phyloP scores from a whole-genome alignment of 2,113 vertebrate genomes.

The Ctenomys sociabilis region DNA sequence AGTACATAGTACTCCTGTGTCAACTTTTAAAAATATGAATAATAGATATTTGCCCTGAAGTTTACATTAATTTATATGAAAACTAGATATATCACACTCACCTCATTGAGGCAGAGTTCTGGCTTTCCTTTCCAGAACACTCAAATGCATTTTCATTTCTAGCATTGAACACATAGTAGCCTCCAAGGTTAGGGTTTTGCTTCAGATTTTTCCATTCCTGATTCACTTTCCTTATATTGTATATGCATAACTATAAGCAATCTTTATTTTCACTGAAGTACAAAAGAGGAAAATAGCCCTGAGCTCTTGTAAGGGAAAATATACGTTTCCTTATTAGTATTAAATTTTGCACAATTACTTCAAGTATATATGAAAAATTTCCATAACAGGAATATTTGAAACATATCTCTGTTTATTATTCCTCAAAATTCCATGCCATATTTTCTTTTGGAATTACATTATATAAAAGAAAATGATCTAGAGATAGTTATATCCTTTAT shows the following conservation, averaged over 20 bases:
- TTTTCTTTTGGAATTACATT: background rate
- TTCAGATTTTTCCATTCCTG: background rate
- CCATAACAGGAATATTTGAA: background rate
- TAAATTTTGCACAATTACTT: background rate
- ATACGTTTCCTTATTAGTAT: background rate
- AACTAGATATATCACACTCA: background rate
- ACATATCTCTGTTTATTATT: background rate
- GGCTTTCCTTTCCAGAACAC: background rate
- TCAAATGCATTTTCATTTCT: background rate
- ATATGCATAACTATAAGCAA: background rate
- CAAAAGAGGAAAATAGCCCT: background rate
- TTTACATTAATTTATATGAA: slow-evolving; percentile 47
- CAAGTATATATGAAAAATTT: slow-evolving; percentile 23
- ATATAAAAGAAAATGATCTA: background rate
- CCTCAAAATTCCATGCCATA: background rate
- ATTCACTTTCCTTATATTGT: background rate
- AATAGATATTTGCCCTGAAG: background rate
- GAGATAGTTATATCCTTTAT: background rate
- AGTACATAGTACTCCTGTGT: background rate
- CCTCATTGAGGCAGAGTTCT: background rate
- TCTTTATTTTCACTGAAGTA: background rate
- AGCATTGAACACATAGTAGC: background rate
- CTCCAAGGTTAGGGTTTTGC: background rate
- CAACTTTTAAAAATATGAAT: slow-evolving; percentile 36
- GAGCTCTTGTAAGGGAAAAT: background rate